Percentiles rank a stretch among this genome's conserved stretches.
phyloP scores from a whole-genome alignment of 1,140 invertebrate genomes.

The Zophobas atratus region DNA sequence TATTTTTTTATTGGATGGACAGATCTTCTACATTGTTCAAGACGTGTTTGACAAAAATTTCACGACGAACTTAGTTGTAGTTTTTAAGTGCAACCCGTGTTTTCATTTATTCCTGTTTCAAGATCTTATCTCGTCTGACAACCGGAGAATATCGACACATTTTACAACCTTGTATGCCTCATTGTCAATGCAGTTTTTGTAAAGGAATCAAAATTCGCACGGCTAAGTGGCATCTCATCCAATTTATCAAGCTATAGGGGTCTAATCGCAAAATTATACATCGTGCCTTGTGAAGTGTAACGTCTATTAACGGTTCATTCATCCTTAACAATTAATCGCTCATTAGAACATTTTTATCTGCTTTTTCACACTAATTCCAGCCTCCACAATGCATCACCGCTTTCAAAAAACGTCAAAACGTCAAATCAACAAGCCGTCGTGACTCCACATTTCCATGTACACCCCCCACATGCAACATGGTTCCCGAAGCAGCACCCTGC shows the following conservation, averaged over 20 bases:
- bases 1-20: no score
- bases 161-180: no score
- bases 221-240: constrained; percentile 33
- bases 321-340: constrained; percentile 47
- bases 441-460: no score
- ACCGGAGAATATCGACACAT: no score
- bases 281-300: constrained; percentile 46
- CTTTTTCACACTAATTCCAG: constrained; percentile 39
- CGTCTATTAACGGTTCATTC: constrained; percentile 44
- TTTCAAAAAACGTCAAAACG: constrained; percentile 40
- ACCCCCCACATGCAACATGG: no score
- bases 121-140: no score
- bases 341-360: constrained; percentile 46
- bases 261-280: constrained; percentile 46
- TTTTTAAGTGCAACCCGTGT: no score
- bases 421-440: not conserved
- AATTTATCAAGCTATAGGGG: constrained; percentile 45
- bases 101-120: no score
- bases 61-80: no score
- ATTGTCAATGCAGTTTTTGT: no score
- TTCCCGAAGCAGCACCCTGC: not conserved
- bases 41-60: no score
- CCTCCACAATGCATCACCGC: constrained; percentile 40
- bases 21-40: no score
- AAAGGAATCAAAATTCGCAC: constrained; percentile 10